Percentiles rank a stretch among this genome's conserved stretches.
Evolutionary conservation across 1,140 invertebrate genomes (phyloP).

Genomic region (Bombus confusus): DNA sequence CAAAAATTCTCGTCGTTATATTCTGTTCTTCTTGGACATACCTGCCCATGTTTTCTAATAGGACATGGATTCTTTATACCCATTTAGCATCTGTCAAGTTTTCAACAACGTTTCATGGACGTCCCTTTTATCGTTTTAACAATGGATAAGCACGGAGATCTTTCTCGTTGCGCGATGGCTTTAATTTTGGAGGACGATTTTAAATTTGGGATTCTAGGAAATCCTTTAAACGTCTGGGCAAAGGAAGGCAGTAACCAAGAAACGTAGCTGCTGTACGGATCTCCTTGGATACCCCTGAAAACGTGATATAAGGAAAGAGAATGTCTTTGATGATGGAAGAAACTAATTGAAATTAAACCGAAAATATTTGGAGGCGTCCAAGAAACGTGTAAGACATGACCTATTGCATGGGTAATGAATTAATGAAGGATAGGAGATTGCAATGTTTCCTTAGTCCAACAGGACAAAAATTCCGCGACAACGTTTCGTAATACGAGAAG

Average conservation of each 20-base stretch:
- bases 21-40: slow-evolving; percentile 1
- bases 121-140: neutral
- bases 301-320: too few relatives aligned
- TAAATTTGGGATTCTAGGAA: too few relatives aligned
- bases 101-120: neutral
- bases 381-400: slow-evolving; percentile 14
- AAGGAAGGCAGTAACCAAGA: neutral
- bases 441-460: slow-evolving; percentile 51
- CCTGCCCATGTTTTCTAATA: neutral
- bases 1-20: slow-evolving; percentile 73
- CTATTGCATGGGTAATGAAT: neutral
- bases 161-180: too few relatives aligned
- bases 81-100: slow-evolving; percentile 16
- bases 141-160: too few relatives aligned
- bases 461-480: neutral
- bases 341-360: neutral
- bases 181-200: neutral
- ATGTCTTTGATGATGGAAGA: neutral
- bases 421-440: neutral
- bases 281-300: neutral
- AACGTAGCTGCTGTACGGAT: neutral
- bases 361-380: neutral
- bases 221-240: neutral
- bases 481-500: neutral
- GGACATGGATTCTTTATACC: neutral